Conservation (phyloP, 2,888 invertebrate genomes). For the Polyploca ridens region DNA sequence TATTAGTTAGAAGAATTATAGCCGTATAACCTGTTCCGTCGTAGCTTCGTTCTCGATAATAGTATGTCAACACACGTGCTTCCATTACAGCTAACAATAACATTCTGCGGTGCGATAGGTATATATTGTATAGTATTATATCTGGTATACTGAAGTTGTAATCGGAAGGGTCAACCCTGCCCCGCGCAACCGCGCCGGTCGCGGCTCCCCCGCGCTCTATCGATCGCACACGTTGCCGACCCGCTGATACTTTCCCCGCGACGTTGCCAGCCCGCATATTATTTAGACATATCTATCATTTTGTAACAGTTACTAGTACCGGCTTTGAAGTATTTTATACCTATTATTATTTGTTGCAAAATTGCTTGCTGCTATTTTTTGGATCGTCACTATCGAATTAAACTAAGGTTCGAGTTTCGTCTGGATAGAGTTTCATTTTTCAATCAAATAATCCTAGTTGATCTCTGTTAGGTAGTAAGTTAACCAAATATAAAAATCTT, state of each 20-base stretch:
- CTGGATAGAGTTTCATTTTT: no score
- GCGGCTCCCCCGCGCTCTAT: conserved; percentile 40
- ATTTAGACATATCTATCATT: conserved; percentile 58
- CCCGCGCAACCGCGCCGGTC: conserved; percentile 28
- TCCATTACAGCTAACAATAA: conserved; percentile 7
- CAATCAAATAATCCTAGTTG: no score
- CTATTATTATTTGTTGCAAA: conserved; percentile 64
- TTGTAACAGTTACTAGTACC: conserved; percentile 26
- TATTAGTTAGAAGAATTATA: not conserved
- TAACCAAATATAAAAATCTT: no score
- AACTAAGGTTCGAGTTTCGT: not conserved
- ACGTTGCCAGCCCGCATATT: conserved; percentile 32
- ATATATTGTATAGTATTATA: not conserved
- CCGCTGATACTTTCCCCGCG: conserved; percentile 28
- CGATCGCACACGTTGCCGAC: conserved; percentile 70
- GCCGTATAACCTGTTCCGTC: conserved; percentile 3
- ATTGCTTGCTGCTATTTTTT: conserved; percentile 23
- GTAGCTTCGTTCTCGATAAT: conserved; percentile 2
- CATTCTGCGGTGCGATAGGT: conserved; percentile 1
- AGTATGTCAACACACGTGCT: conserved; percentile 9
- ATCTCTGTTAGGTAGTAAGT: no score
- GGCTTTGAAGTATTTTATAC: conserved; percentile 14
- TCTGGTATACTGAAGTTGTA: conserved; percentile 3
- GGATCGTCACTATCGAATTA: conserved; percentile 17
- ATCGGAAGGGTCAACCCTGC: conserved; percentile 58